These are phyloP conservation scores for Palythoa heliodiscus DNA, from an alignment of 92 coral and sea anemone species.

Conservation along the genomic window DNA sequence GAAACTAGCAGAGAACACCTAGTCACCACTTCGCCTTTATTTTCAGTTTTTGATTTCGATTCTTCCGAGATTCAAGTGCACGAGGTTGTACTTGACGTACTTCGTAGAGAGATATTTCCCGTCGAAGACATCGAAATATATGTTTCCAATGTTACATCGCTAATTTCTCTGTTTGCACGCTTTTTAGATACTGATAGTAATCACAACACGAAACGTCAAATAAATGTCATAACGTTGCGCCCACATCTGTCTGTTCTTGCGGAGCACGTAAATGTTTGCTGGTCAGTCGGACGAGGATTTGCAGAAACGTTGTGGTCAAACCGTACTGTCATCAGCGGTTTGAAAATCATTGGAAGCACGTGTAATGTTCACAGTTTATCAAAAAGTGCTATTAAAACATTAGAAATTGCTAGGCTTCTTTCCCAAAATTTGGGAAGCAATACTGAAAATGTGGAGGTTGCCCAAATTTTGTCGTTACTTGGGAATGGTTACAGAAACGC, in stretches of 20 bases:
- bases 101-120: not conserved
- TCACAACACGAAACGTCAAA: not conserved
- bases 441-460: conserved; percentile 7
- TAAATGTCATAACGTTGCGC: not conserved
- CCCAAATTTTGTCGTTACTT: conserved; percentile 28
- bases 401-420: conserved; percentile 33
- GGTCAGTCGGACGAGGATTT: conserved; percentile 38
- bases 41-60: conserved; percentile 3
- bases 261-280: conserved; percentile 16
- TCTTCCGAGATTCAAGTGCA: conserved; percentile 20
- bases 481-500: conserved; percentile 25
- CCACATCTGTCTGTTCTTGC: conserved; percentile 32
- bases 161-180: not conserved
- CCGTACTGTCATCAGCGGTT: not conserved
- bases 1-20: not conserved
- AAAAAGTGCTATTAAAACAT: conserved; percentile 13
- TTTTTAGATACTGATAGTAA: conserved; percentile 15
- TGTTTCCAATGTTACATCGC: conserved; percentile 23
- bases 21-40: conserved; percentile 1
- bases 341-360: conserved; percentile 25
- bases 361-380: not conserved
- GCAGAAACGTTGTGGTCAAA: conserved; percentile 32
- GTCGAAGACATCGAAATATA: conserved; percentile 2
- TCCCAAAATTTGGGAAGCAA: not conserved
- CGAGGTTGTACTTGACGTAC: conserved; percentile 8